Conservation (phyloP, 2,888 invertebrate genomes). For the Leucophora obtusa region DNA sequence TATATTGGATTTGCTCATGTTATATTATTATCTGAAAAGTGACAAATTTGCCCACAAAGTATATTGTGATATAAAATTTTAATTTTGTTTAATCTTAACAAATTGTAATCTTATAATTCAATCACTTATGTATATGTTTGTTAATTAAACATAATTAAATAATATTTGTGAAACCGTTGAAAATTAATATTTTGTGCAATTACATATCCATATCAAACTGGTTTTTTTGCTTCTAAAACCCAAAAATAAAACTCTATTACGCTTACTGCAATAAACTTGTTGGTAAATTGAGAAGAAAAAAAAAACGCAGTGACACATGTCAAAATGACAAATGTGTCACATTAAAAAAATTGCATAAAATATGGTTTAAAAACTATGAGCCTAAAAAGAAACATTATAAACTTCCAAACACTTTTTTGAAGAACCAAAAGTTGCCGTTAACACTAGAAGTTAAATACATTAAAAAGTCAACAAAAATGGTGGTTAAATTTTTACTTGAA, state of each 20-base stretch:
- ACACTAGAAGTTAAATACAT: too few species aligned
- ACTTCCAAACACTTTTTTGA: conserved; percentile 1
- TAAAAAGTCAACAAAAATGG: conserved; percentile 7
- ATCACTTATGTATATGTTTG: conserved; percentile 7
- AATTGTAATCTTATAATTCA: not conserved
- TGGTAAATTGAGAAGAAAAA: conserved; percentile 29
- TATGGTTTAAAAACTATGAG: conserved; percentile 47
- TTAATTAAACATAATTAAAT: conserved; percentile 38
- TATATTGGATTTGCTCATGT: too few species aligned
- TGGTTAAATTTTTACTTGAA: conserved; percentile 39
- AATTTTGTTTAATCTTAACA: too few species aligned
- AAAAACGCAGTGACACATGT: conserved; percentile 52
- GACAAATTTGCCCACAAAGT: too few species aligned
- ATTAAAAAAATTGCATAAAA: conserved; percentile 35
- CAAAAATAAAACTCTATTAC: conserved; percentile 3
- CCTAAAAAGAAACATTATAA: conserved; percentile 18
- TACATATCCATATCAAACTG: conserved; percentile 18
- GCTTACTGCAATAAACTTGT: conserved; percentile 29
- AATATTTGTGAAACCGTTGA: conserved; percentile 10
- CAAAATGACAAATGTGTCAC: conserved; percentile 57
- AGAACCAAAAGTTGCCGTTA: not conserved
- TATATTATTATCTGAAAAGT: too few species aligned
- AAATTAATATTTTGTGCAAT: conserved; percentile 24
- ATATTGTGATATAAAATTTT: too few species aligned
- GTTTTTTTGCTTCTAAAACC: conserved; percentile 10